Conservation (phyloP, 2,797 vertebrate genomes). For the Myotis daubentonii region DNA sequence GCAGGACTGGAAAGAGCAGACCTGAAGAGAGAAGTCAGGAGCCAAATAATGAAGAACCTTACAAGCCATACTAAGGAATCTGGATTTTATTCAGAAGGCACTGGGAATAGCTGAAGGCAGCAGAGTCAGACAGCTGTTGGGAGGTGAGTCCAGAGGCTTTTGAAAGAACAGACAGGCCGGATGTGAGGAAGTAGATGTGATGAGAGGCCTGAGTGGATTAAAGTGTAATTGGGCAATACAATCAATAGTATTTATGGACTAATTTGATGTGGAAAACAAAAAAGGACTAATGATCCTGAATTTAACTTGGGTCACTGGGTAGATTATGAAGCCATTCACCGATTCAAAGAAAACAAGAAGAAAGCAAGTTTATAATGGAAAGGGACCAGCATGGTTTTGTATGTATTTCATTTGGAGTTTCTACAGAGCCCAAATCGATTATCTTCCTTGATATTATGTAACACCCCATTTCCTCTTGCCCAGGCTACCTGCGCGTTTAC, state of each 20-base stretch:
- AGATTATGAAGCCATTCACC: not conserved
- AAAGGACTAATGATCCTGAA: not conserved
- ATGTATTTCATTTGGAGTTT: not conserved
- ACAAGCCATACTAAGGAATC: not conserved
- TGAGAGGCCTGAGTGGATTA: not conserved
- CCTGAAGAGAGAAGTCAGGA: not conserved
- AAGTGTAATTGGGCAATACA: not conserved
- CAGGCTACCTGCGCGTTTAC: not conserved
- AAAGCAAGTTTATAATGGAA: not conserved
- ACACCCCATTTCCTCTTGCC: not conserved
- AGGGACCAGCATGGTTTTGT: not conserved
- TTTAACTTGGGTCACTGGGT: not conserved
- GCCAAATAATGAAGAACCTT: not conserved
- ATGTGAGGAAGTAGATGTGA: not conserved
- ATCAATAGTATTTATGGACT: not conserved
- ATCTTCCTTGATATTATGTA: not conserved
- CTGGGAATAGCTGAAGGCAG: not conserved
- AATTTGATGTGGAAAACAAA: not conserved
- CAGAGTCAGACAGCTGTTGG: not conserved
- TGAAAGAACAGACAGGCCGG: not conserved
- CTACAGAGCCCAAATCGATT: not conserved
- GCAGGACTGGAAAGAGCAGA: not conserved
- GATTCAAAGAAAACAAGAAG: not conserved
- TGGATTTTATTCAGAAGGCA: not conserved
- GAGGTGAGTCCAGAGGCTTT: not conserved